Evolutionary conservation across 2,888 invertebrate species (phyloP).

Genomic region (Lottia scabra): DNA sequence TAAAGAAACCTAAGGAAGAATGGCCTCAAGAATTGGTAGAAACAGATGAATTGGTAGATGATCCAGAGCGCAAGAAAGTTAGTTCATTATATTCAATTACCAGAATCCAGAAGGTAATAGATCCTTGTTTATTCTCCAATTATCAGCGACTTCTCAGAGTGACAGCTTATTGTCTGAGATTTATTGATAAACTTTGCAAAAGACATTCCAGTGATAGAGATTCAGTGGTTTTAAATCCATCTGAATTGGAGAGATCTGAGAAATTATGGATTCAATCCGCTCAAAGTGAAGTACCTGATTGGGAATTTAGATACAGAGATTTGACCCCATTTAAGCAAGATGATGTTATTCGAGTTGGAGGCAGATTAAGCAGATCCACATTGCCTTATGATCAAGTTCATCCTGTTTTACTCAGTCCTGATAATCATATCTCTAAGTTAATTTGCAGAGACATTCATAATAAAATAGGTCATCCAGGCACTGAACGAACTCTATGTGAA

Average conservation of each 20-base stretch:
- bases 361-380: slow-evolving; percentile 9
- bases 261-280: not conserved
- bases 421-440: not conserved
- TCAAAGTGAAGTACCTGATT: slow-evolving; percentile 5
- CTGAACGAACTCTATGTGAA: slow-evolving; percentile 14
- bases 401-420: slow-evolving; percentile 6
- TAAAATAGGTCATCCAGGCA: slow-evolving; percentile 4
- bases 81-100: not conserved
- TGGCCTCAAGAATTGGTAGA: not conserved
- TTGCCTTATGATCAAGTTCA: not conserved
- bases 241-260: slow-evolving; percentile 1
- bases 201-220: not conserved
- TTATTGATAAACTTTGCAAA: not conserved
- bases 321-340: slow-evolving; percentile 8
- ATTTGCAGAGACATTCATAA: slow-evolving; percentile 8
- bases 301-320: not conserved
- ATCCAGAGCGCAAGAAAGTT: not conserved
- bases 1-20: not conserved
- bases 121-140: not conserved
- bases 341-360: slow-evolving; percentile 8
- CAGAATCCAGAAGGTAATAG: not conserved
- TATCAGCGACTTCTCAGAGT: slow-evolving; percentile 10
- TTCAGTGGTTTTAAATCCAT: too few species aligned
- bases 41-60: not conserved
- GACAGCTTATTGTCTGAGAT: too few species aligned